phyloP scores from a whole-genome alignment of 2,113 vertebrate species.

The Dromiciops gliroides region DNA sequence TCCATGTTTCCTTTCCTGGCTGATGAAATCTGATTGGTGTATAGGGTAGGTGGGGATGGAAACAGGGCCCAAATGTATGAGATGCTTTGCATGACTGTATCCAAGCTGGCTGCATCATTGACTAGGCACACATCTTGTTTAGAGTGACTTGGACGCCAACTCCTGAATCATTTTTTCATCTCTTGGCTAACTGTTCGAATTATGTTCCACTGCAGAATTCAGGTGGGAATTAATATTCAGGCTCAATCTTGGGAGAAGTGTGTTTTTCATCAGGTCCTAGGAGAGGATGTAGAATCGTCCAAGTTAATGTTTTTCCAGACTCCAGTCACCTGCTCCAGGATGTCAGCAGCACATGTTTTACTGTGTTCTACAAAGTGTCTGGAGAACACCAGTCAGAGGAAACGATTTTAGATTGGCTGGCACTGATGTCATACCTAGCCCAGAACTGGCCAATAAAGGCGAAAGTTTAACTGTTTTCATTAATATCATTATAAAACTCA shows the following conservation, averaged over 20 bases:
- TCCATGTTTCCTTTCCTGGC: neutral
- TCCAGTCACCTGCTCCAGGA: neutral
- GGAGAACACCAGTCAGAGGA: neutral
- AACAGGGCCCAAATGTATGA: accelerated
- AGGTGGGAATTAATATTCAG: neutral
- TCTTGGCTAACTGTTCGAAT: neutral
- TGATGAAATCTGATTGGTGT: neutral
- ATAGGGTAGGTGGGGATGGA: neutral
- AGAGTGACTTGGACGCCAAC: neutral
- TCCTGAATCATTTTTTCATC: neutral
- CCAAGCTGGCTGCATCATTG: neutral
- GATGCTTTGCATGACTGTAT: neutral
- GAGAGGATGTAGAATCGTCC: neutral
- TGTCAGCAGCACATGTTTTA: neutral
- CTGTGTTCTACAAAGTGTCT: neutral
- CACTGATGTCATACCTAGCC: neutral
- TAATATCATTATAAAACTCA: neutral
- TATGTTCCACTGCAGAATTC: neutral
- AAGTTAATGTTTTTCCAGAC: slow-evolving; percentile 32
- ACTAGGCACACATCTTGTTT: neutral
- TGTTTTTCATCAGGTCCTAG: neutral
- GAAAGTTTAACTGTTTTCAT: neutral
- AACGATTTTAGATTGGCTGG: neutral
- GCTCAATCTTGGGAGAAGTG: neutral
- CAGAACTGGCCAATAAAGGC: accelerated